A percentile compares a stretch with the other conserved stretches of the same genome.
Conservation (phyloP, 2,113 vertebrate genomes). For the Xenopus laevis region DNA sequence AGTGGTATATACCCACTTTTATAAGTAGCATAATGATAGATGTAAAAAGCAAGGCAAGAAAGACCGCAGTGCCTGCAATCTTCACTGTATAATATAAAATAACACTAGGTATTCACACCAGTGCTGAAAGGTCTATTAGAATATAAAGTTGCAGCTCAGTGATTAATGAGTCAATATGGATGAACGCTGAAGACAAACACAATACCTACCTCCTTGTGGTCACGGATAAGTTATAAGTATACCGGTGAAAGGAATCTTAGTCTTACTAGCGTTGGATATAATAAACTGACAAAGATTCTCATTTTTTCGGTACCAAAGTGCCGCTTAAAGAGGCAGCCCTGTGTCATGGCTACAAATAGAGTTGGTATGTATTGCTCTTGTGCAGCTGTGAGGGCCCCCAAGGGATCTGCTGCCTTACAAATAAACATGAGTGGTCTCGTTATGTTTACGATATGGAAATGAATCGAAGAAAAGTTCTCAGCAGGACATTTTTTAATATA, state of each 20-base stretch:
- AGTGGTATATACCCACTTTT: too few species aligned
- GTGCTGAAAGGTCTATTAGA: too few species aligned
- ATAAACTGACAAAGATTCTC: slow-evolving; percentile 10
- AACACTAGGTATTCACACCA: too few species aligned
- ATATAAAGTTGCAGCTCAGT: too few species aligned
- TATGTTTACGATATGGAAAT: slow-evolving; percentile 47
- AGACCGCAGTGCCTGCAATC: too few species aligned
- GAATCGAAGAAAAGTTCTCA: slow-evolving; percentile 41
- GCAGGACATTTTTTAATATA: slow-evolving; percentile 41
- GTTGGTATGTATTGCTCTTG: slow-evolving; percentile 17
- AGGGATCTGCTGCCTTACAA: slow-evolving; percentile 39
- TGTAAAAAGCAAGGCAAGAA: too few species aligned
- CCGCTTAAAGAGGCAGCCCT: slow-evolving; percentile 32
- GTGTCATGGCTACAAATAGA: slow-evolving; percentile 22
- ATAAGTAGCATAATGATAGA: too few species aligned
- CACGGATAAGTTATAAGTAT: slow-evolving; percentile 5
- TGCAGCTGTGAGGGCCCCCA: slow-evolving; percentile 36
- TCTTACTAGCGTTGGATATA: slow-evolving; percentile 10
- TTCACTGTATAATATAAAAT: too few species aligned
- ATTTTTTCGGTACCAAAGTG: slow-evolving; percentile 26
- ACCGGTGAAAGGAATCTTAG: background rate
- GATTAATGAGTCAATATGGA: background rate
- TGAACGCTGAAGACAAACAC: too few species aligned
- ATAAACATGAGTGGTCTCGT: slow-evolving; percentile 45
- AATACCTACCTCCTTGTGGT: background rate